Conservation (phyloP, 2,888 invertebrate species). For the Alcis repandata region DNA sequence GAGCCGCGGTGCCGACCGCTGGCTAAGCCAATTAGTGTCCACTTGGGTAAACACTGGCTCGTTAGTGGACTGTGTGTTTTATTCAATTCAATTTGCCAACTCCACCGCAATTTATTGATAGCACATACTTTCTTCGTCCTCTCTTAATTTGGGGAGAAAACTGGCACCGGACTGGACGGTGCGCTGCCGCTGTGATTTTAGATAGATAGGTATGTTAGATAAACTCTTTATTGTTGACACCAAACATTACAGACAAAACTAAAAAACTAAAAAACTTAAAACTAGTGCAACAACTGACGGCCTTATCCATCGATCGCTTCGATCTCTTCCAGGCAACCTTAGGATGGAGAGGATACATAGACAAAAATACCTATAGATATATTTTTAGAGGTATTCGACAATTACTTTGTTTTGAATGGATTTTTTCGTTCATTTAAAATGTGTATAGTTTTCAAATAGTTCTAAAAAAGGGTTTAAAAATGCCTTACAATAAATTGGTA, state of each 20-base stretch:
- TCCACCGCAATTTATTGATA: constrained; percentile 83
- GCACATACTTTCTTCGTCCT: constrained; percentile 71
- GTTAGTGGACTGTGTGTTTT: constrained; percentile 86
- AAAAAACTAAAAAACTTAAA: too few relatives aligned
- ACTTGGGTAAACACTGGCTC: constrained; percentile 86
- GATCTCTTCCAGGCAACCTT: too few relatives aligned
- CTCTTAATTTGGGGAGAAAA: constrained; percentile 64
- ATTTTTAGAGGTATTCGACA: too few relatives aligned
- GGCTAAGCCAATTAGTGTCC: constrained; percentile 86
- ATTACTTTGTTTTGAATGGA: too few relatives aligned
- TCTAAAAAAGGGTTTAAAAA: neutral
- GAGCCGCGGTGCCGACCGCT: constrained; percentile 73
- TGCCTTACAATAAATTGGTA: neutral
- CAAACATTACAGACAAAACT: too few relatives aligned
- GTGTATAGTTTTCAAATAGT: neutral
- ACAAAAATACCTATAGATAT: too few relatives aligned
- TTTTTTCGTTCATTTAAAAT: constrained; percentile 29
- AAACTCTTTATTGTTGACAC: too few relatives aligned
- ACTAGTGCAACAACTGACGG: too few relatives aligned
- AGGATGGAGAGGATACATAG: too few relatives aligned
- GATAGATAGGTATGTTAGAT: too few relatives aligned
- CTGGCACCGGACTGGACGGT: constrained; percentile 32
- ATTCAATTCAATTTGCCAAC: constrained; percentile 84
- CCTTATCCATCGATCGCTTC: too few relatives aligned
- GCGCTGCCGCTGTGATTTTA: neutral